Conservation (phyloP, 2,797 vertebrate genomes). For the Danio aesculapii region DNA sequence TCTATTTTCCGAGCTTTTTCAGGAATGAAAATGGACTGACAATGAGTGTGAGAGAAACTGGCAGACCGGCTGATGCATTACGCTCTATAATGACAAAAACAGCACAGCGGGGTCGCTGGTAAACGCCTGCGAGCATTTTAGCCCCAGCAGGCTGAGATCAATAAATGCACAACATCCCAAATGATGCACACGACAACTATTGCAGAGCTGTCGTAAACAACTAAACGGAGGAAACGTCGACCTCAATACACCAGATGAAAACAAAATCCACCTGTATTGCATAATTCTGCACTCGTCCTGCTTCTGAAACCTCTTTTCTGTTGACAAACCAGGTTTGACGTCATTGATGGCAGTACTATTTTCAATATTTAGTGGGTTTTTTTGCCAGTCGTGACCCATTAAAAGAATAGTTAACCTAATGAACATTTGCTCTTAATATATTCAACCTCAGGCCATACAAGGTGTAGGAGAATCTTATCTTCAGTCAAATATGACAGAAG, state of each 20-base stretch:
- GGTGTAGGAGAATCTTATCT: no score
- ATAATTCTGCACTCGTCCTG: not conserved
- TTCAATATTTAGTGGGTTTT: not conserved
- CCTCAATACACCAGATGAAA: not conserved
- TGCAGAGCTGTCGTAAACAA: not conserved
- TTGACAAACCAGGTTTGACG: not conserved
- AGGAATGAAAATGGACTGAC: conserved; percentile 8
- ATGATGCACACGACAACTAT: not conserved
- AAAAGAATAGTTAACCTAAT: no score
- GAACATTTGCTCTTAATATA: no score
- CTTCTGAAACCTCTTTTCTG: not conserved
- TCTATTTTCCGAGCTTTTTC: conserved; percentile 16
- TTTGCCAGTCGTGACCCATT: not conserved
- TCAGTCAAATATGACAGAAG: no score
- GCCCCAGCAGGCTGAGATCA: conserved; percentile 17
- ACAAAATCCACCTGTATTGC: not conserved
- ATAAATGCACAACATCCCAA: conserved; percentile 12
- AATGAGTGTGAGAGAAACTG: conserved; percentile 15
- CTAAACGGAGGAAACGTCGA: not conserved
- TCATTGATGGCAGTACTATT: not conserved
- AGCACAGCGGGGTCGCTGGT: conserved; percentile 20
- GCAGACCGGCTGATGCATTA: not conserved
- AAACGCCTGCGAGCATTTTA: conserved; percentile 30
- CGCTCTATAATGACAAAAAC: conserved; percentile 33
- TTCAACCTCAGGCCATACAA: no score